Evolutionary conservation across 2,113 vertebrate genomes (phyloP), one percentile per base, ranked within the genome.

Genomic region (Sceloporus undulatus): DNA sequence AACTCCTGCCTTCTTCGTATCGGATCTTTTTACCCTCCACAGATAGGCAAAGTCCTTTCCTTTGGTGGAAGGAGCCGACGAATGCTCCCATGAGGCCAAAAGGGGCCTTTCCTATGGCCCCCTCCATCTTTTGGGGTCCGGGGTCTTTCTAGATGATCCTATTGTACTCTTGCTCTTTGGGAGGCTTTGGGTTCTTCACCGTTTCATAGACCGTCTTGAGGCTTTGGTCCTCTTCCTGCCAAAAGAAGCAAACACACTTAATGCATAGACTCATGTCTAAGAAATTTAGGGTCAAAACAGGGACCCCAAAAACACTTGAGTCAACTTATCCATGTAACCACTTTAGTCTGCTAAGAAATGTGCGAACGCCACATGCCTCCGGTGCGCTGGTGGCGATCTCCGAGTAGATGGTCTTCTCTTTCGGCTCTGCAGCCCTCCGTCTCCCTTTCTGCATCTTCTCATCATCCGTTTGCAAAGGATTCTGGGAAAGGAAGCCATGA

Each of bases 181-280:
- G 3, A 5, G 21, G 9, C 10, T 3, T 52, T 5, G 48, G 65
- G 0, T 5, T 23, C 4, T 79, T 70, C 42, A 86, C 65, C 1
- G 76, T 79, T 1, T 86, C 85, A 3, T 86, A 86, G 65, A 86
- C 42, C 9, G 85, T 86, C 48, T 56, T 86, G 76, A 38, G 9
- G 14, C 9, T 19, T 1, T 34, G 8, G 65, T 79, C 85, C 4
- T 79, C 65, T 0, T 27, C 27, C 85, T 86, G 77, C 11, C 56
- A 78, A 34, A 70, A 48, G 27, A 79, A 70, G 70, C 7, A 42
- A 7, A 52, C 5, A 29, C 16, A 66, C 14, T 16, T 48, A 1
- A 48, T 34, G 34, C 34, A 34, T 34, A 34, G 34, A 34, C 34
- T 34, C 34, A 34, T 34, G 34, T 34, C 34, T 34, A 34, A 34